Evolutionary conservation across 2,113 vertebrate genomes (phyloP), one percentile per base, ranked within the genome.

Genomic region (Rana temporaria): DNA sequence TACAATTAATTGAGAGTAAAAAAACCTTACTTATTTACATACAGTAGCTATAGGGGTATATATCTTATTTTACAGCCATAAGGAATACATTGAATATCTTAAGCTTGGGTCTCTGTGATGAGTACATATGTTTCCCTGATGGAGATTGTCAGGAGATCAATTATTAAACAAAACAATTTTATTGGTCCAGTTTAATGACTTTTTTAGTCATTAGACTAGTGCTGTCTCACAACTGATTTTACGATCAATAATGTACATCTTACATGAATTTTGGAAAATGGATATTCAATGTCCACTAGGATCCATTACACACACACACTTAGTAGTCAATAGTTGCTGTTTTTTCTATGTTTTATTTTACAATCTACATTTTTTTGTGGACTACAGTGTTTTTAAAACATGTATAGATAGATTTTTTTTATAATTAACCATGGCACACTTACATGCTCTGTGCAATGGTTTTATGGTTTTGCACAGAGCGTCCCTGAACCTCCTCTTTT

Each of bases 131-230:
- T 60, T 42, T 63, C 18, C 57, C 55, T 32, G 26, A 20, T 52
- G 70, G 20, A 15, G 12, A 42, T 4, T 76, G 73, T 76, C 57
- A 63, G 59, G 62, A 76, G 55, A 76, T 62, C 73, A 76, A 76
- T 76, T 42, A 76, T 42, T 63, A 59, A 76, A 19, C 19, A 76
- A 76, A 55, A 22, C 67, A 14, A 62, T 17, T 42, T 63, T 63
- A 76, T 63, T 76, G 73, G 56, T 24, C 19, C 22, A 30, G 55
- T 34, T 20, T 60, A 60, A 59, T 63, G 57, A 76, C 73, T 62
- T 76, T 42, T 62, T 62, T 19, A 32, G 72, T 42, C 72, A 75
- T 62, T 75, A 75, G 72, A 42, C 15, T 56, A n/a, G 11, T 75
- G 56, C 19, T 75, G 38, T 38, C 57, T 62, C 56, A 19, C 34